Base-by-base conservation (phyloP, 2,888 invertebrate species). In the Calliscelio sp. region DNA sequence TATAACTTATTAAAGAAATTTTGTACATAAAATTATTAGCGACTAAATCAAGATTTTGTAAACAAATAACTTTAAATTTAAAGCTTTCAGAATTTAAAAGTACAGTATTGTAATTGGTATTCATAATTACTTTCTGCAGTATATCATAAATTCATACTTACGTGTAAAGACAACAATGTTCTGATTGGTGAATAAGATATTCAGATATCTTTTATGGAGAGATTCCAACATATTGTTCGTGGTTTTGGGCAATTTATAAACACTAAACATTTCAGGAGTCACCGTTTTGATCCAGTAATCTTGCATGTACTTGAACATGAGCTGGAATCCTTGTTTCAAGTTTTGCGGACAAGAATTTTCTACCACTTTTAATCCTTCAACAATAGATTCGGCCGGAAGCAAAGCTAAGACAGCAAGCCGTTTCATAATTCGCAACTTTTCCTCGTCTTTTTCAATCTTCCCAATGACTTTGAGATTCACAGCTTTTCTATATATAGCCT, bases 171-270 rank as follows among this genome's bases (percentile, higher is more conserved):
- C 35, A 35, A 35, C 35, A 14, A 35, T 35, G 35, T 35, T 8
- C 35, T 35, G 35, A 14, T 35, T 8, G 14, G 35, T 8, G 8
- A 8, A 8, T 14, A 35, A 35, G 8, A 46, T n/a, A 16, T 46
- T 18, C 14, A 46, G n/a, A 10, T 46, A 46, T n/a, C 16, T 14
- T 18, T 18, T n/a, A n/a, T 46, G 44, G n/a, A 46, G n/a, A 6
- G 44, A 46, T 46, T 46, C 44, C 7, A 46, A n/a, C 44, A 46
- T n/a, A 46, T 46, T 46, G 18, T 46, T 46, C 1, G 44, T 46
- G 11, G n/a, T 46, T n/a, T n/a, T 46, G n/a, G 1, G 11, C n/a
- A 46, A 16, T 46, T 5, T 6, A n/a, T 7, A 46, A 7, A 46
- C 44, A n/a, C 16, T 16, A n/a, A 46, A 46, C 10, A n/a, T 46